Evolutionary conservation across 2,888 invertebrate species (phyloP).

Genomic region (Drosophila tanythrix): DNA sequence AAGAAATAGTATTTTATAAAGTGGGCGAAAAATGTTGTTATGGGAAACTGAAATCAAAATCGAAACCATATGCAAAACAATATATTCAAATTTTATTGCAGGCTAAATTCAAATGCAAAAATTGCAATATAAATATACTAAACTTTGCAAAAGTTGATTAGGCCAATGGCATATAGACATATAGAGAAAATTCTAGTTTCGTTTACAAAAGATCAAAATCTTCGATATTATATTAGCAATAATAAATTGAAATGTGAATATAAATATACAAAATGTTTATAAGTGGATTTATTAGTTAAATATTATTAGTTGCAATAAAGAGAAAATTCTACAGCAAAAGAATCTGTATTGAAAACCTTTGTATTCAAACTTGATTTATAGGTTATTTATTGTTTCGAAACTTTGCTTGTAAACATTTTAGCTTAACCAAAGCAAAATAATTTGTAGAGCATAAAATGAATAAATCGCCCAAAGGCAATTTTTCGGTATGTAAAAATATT

Average conservation of each 20-base stretch:
- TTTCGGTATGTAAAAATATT: conserved; percentile 55
- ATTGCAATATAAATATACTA: background rate
- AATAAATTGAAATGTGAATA: background rate
- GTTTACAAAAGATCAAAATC: background rate
- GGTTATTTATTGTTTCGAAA: conserved; percentile 30
- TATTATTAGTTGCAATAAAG: background rate
- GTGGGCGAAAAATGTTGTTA: conserved; percentile 49
- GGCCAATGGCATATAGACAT: too few relatives aligned
- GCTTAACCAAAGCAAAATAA: background rate
- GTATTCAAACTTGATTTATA: background rate
- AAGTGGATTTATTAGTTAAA: background rate
- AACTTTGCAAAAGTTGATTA: background rate
- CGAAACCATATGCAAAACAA: conserved; percentile 30
- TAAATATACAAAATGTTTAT: too few relatives aligned
- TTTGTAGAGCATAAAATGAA: conserved; percentile 19
- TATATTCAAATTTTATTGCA: conserved; percentile 26
- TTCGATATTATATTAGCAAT: background rate
- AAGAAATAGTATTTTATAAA: conserved; percentile 57
- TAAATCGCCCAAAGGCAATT: conserved; percentile 21
- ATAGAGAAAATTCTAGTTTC: too few relatives aligned
- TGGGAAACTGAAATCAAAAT: conserved; percentile 36
- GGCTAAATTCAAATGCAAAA: conserved; percentile 5
- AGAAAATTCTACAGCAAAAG: background rate
- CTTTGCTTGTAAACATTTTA: background rate
- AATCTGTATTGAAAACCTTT: background rate